Conservation (phyloP, 2,888 invertebrate species). For the Lagria hirta region DNA sequence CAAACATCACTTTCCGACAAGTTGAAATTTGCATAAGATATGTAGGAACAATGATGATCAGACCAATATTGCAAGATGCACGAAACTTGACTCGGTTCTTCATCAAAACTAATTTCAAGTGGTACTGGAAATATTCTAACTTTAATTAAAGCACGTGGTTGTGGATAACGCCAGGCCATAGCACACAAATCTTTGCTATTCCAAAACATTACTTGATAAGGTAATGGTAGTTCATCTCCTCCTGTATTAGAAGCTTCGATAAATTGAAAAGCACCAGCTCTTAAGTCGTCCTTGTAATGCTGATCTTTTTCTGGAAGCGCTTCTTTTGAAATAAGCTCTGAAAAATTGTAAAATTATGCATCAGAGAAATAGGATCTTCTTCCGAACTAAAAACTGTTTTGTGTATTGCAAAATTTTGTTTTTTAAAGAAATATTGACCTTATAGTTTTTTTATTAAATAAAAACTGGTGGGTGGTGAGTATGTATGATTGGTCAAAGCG, state of each 20-base stretch:
- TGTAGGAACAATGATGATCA: conserved; percentile 59
- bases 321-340: no score
- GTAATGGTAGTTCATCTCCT: conserved; percentile 63
- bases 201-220: conserved; percentile 66
- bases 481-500: no score
- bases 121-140: conserved; percentile 83
- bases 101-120: conserved; percentile 60
- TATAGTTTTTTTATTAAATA: no score
- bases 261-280: conserved; percentile 77
- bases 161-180: conserved; percentile 91
- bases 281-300: conserved; percentile 69
- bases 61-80: conserved; percentile 67
- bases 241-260: conserved; percentile 57
- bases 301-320: conserved; percentile 56
- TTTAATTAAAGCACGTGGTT: conserved; percentile 79
- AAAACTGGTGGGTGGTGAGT: no score
- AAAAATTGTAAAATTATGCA: no score
- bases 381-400: no score
- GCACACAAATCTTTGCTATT: conserved; percentile 59
- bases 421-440: no score
- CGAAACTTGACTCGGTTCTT: conserved; percentile 49
- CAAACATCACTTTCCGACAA: conserved; percentile 65
- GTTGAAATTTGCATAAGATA: conserved; percentile 62
- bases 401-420: no score
- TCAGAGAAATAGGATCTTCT: no score